A percentile compares a stretch with the other conserved stretches of the same genome.
These are phyloP conservation scores for Zele albiditarsus DNA, from an alignment of 2,888 invertebrate genomes.

Conservation along the genomic window DNA sequence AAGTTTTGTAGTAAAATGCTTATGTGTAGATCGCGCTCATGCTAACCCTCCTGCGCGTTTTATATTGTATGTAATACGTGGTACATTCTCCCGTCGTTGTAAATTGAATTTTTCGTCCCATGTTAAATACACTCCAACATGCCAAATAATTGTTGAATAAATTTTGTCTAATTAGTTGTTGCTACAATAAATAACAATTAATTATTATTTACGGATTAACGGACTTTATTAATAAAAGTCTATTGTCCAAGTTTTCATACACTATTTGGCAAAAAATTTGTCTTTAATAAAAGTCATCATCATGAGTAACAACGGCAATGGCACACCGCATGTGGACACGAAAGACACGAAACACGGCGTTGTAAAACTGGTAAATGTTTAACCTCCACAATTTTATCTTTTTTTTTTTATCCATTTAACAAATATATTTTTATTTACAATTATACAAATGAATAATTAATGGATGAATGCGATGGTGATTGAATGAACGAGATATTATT, in stretches of 20 bases:
- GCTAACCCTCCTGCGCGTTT: conserved; percentile 54
- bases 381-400: not conserved
- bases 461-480: not conserved
- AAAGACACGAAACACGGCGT: conserved; percentile 76
- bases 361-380: conserved; percentile 77
- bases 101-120: conserved; percentile 38
- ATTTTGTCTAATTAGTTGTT: not conserved
- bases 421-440: conserved; percentile 13
- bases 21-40: conserved; percentile 65
- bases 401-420: conserved; percentile 38
- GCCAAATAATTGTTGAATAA: conserved; percentile 59
- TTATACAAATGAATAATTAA: not conserved
- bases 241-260: conserved; percentile 20
- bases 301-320: conserved; percentile 55
- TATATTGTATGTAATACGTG: conserved; percentile 56
- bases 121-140: conserved; percentile 55
- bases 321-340: conserved; percentile 71
- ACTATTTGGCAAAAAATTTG: conserved; percentile 15
- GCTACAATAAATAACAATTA: not conserved
- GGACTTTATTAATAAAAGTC: conserved; percentile 6
- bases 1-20: conserved; percentile 57
- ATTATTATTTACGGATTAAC: not conserved
- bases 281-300: conserved; percentile 36
- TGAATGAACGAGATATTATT: not conserved
- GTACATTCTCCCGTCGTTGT: conserved; percentile 53